Evolutionary conservation across 35 echinoderm and acorn worm species (phyloP).

Genomic region (Amphiura filiformis): DNA sequence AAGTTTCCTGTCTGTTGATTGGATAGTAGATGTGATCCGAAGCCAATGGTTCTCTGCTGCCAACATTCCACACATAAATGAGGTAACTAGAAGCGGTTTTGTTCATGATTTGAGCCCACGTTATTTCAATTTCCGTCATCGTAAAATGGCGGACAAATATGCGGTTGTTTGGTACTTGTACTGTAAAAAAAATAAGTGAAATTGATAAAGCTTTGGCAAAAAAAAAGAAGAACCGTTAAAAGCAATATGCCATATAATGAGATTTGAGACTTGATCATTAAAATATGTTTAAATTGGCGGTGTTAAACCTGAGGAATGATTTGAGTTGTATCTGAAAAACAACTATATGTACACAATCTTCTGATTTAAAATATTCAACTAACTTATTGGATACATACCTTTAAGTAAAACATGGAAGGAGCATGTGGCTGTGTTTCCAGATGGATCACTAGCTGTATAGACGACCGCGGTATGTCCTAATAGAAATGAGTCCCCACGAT

Average conservation of each 20-base stretch:
- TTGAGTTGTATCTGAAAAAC: no score
- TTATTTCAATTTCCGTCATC: conserved; percentile 46
- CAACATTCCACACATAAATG: conserved; percentile 67
- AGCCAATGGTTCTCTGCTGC: conserved; percentile 46
- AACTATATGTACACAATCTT: no score
- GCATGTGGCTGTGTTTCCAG: conserved; percentile 47
- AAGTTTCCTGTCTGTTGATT: conserved; percentile 51
- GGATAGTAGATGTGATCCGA: conserved; percentile 60
- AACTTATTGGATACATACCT: no score
- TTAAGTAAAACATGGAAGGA: conserved; percentile 43
- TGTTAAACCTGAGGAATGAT: no score
- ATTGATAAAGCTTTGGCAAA: not conserved
- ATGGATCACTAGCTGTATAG: conserved; percentile 59
- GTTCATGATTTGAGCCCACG: conserved; percentile 63
- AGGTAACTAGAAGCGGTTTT: conserved; percentile 68
- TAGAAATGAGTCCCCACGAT: conserved; percentile 25
- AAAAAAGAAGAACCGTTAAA: not conserved
- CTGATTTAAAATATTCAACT: no score
- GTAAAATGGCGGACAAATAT: conserved; percentile 60
- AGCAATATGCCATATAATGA: not conserved
- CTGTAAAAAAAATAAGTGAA: conserved; percentile 6
- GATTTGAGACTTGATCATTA: not conserved
- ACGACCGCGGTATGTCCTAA: conserved; percentile 45
- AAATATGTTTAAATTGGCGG: no score
- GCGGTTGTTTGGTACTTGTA: conserved; percentile 52